These are phyloP conservation scores for Chamaea fasciata DNA, from an alignment of 2,113 vertebrate genomes.

Conservation along the genomic window DNA sequence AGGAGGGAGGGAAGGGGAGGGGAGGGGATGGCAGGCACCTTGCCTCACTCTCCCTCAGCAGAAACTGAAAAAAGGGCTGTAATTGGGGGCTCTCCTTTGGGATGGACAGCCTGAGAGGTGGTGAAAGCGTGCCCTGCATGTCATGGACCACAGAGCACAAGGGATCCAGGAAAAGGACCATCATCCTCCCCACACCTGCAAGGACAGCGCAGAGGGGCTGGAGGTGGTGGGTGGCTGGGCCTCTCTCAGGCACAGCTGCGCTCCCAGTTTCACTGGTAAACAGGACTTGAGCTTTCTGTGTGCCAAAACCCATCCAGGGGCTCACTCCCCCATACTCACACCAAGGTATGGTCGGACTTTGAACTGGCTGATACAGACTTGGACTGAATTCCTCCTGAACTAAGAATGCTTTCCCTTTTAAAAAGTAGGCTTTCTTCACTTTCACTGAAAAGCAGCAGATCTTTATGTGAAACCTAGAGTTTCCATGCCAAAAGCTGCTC, in stretches of 20 bases:
- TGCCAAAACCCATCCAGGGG: neutral
- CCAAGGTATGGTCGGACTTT: fast-evolving
- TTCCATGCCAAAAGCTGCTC: neutral
- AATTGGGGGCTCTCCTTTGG: neutral
- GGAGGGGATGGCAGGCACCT: neutral
- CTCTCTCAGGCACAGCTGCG: neutral
- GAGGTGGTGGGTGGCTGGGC: neutral
- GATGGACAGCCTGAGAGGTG: neutral
- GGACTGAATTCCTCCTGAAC: neutral
- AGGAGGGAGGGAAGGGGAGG: neutral
- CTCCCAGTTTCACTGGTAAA: neutral
- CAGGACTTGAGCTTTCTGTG: neutral
- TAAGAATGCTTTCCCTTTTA: neutral
- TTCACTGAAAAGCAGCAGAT: neutral
- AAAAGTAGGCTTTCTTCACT: neutral
- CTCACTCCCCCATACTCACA: neutral
- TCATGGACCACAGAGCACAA: neutral
- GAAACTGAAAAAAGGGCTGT: neutral
- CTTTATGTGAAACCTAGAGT: neutral
- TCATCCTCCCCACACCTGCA: neutral
- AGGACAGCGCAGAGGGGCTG: fast-evolving
- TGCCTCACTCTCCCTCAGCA: neutral
- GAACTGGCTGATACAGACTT: neutral
- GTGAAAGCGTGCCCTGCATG: neutral
- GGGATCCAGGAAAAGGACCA: neutral